Conservation (phyloP, 2,113 vertebrate genomes). For the Morone saxatilis region DNA sequence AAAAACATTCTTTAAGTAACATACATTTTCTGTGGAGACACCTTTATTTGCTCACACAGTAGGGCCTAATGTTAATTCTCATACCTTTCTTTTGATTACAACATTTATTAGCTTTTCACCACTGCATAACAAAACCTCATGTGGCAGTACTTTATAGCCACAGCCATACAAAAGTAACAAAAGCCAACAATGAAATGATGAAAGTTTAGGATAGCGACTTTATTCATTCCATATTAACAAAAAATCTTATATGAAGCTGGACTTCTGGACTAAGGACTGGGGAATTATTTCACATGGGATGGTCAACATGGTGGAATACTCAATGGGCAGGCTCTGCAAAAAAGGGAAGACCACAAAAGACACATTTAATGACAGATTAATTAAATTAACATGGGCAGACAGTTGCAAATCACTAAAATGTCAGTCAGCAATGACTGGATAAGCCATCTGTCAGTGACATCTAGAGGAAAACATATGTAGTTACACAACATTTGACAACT, state of each 20-base stretch:
- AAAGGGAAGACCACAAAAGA: constrained; percentile 1
- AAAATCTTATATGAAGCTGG: constrained; percentile 64
- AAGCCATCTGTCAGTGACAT: constrained; percentile 39
- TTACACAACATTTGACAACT: constrained; percentile 1
- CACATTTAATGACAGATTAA: not conserved
- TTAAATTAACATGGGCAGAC: not conserved
- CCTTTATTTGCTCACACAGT: not conserved
- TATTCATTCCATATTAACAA: constrained; percentile 84
- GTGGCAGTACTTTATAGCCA: not conserved
- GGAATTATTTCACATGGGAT: constrained; percentile 64
- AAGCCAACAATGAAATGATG: not conserved
- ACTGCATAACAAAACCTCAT: not conserved
- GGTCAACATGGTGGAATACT: constrained; percentile 53
- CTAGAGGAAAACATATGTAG: constrained; percentile 37
- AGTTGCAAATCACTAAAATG: not conserved
- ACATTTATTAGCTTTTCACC: not conserved
- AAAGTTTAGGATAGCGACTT: constrained; percentile 66
- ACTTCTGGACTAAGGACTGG: constrained; percentile 39
- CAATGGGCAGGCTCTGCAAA: constrained; percentile 80
- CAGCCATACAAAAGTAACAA: not conserved
- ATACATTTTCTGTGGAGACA: not conserved
- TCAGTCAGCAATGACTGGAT: not conserved
- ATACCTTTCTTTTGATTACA: not conserved
- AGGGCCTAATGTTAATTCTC: too few relatives aligned
- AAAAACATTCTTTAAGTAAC: not conserved